phyloP scores from a whole-genome alignment of 2,113 vertebrate species.

The Lota lota region DNA sequence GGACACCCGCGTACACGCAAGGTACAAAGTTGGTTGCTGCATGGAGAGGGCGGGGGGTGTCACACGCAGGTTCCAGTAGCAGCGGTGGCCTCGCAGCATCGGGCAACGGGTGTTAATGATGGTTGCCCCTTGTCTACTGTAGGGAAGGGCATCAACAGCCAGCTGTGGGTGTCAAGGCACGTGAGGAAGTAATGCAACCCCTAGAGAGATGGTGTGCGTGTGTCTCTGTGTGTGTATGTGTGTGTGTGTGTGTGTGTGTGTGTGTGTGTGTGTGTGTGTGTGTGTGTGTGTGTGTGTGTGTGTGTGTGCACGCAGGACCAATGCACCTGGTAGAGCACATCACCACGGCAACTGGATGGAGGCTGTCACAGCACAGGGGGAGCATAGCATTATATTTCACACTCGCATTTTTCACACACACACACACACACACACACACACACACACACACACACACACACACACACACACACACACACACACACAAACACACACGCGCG shows the following conservation, averaged over 20 bases:
- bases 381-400: constrained; percentile 35
- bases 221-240: constrained; percentile 30
- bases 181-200: constrained; percentile 38
- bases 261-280: too few relatives aligned
- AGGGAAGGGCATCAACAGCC: constrained; percentile 51
- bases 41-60: constrained; percentile 43
- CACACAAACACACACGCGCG: background rate
- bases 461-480: constrained; percentile 3
- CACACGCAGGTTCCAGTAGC: constrained; percentile 9
- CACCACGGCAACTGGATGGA: constrained; percentile 76
- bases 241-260: background rate
- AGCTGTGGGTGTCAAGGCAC: constrained; percentile 61
- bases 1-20: constrained; percentile 63
- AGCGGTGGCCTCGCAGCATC: constrained; percentile 30
- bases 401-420: constrained; percentile 17
- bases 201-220: constrained; percentile 20
- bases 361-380: constrained; percentile 62
- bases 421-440: constrained; percentile 22
- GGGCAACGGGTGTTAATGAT: constrained; percentile 62
- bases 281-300: too few relatives aligned
- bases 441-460: constrained; percentile 21
- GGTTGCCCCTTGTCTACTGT: constrained; percentile 54
- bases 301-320: constrained; percentile 8
- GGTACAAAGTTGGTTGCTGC: constrained; percentile 13
- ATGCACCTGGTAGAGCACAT: constrained; percentile 67